phyloP scores from a whole-genome alignment of 1,140 invertebrate species.

The Brachionus manjavacas region DNA sequence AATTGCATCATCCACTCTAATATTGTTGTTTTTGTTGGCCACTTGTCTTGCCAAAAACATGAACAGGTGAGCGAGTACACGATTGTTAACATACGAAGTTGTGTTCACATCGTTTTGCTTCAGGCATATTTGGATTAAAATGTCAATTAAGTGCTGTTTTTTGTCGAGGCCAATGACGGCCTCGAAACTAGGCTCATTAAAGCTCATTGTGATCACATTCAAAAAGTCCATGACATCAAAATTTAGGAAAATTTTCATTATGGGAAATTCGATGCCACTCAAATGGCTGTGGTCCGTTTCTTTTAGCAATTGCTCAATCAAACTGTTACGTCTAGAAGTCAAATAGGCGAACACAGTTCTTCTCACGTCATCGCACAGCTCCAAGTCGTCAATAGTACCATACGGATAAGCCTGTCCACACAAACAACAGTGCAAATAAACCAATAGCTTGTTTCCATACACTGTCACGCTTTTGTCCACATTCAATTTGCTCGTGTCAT shows the following conservation, averaged over 20 bases:
- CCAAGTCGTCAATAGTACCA: constrained; percentile 71
- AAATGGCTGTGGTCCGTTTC: background rate
- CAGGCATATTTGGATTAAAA: constrained; percentile 10
- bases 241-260: constrained; percentile 71
- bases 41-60: constrained; percentile 70
- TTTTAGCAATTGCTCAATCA: constrained; percentile 48
- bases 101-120: background rate
- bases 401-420: constrained; percentile 81
- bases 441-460: constrained; percentile 80
- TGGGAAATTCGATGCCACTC: constrained; percentile 47
- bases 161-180: constrained; percentile 31
- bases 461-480: constrained; percentile 47
- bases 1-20: constrained; percentile 59
- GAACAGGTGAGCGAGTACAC: constrained; percentile 66
- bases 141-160: constrained; percentile 31
- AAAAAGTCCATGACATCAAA: constrained; percentile 84
- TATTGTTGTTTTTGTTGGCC: constrained; percentile 59
- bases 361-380: constrained; percentile 62
- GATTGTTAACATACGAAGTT: background rate
- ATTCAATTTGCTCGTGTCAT: constrained; percentile 44
- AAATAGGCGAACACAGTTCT: background rate
- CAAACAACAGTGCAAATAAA: constrained; percentile 82
- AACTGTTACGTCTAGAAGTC: background rate
- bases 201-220: constrained; percentile 79
- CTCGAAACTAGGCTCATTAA: constrained; percentile 64